Conservation (phyloP, 2,797 vertebrate genomes). For the Trachops cirrhosus region DNA sequence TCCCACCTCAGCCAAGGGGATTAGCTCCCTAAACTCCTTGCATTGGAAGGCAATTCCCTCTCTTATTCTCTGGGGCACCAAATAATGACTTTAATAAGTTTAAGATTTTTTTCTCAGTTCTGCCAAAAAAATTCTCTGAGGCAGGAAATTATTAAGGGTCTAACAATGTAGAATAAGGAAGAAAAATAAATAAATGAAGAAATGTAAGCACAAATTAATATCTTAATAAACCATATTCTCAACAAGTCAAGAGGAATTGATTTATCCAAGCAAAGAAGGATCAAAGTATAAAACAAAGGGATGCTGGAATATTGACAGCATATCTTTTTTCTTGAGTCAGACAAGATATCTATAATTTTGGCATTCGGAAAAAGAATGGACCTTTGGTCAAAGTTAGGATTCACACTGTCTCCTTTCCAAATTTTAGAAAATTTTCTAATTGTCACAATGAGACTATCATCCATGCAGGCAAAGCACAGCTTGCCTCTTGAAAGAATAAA, state of each 20-base stretch:
- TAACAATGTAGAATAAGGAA: not conserved
- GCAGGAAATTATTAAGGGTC: not conserved
- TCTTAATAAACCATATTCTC: constrained; percentile 28
- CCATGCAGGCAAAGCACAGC: constrained; percentile 26
- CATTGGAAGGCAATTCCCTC: not conserved
- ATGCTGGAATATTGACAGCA: not conserved
- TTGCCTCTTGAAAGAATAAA: constrained; percentile 64
- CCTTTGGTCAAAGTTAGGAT: constrained; percentile 6
- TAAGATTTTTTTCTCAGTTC: not conserved
- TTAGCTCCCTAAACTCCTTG: not conserved
- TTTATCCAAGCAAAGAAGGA: not conserved
- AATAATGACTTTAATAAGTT: constrained; percentile 29
- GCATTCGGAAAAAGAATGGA: not conserved
- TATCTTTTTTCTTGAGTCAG: not conserved
- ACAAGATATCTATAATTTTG: not conserved
- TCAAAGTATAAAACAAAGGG: not conserved
- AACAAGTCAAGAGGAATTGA: not conserved
- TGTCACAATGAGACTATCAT: not conserved
- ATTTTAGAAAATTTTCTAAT: not conserved
- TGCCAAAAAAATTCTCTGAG: not conserved
- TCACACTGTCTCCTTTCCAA: constrained; percentile 11
- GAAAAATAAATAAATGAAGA: not conserved
- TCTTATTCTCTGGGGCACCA: not conserved
- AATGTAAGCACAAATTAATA: not conserved
- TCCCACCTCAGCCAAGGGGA: not conserved